Conservation (phyloP, 2,113 vertebrate species). For the Proteles cristata region DNA sequence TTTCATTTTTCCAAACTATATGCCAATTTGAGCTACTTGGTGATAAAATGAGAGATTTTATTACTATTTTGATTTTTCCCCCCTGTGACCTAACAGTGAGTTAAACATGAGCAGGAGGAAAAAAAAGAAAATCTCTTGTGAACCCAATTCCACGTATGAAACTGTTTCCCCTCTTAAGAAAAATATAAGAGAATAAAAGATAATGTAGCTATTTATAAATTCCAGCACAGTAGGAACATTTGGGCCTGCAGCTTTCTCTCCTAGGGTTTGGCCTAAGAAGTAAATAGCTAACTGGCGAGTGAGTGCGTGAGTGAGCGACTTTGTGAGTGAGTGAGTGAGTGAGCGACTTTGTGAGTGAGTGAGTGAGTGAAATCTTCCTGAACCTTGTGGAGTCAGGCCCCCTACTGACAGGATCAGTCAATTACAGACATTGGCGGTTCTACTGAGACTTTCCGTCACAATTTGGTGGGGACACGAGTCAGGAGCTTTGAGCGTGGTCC, state of each 20-base stretch:
- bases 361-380: conserved; percentile 14
- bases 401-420: conserved; percentile 78
- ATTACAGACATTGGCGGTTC: conserved; percentile 73
- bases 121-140: conserved; percentile 68
- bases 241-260: conserved; percentile 51
- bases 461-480: neutral
- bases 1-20: conserved; percentile 81
- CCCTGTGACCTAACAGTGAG: conserved; percentile 50
- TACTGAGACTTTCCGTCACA: neutral
- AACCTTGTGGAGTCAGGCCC: conserved; percentile 79
- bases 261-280: conserved; percentile 38
- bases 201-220: conserved; percentile 63
- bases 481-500: neutral
- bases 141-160: conserved; percentile 59
- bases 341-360: neutral
- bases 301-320: neutral
- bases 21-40: conserved; percentile 74
- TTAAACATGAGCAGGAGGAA: conserved; percentile 57
- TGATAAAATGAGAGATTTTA: conserved; percentile 79
- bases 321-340: neutral
- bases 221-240: conserved; percentile 54
- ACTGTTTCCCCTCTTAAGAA: conserved; percentile 46
- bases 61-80: conserved; percentile 51
- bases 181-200: conserved; percentile 49
- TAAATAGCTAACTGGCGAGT: conserved; percentile 26